Evolutionary conservation across 2,888 invertebrate genomes (phyloP), one percentile per base, ranked within the genome.

Genomic region (Aricia artaxerxes): DNA sequence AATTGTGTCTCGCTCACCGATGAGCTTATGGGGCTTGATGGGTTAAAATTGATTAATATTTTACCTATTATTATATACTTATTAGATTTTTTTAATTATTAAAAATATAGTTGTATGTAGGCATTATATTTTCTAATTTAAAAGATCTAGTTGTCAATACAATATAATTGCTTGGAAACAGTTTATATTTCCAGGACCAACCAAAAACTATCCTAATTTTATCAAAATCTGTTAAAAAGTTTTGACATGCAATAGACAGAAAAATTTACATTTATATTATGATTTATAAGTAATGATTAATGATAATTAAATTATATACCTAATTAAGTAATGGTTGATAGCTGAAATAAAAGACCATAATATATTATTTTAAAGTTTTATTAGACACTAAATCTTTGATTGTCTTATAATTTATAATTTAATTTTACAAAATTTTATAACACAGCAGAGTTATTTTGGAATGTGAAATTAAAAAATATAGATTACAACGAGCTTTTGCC

Each of bases 301-400:
- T 35, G 35, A 35, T 35, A 35, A 35, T 35, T 35, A 35, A 35
- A 35, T 35, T 35, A 35, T 35, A 2, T 35, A 60, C 5, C 5
- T n/a, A n/a, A 60, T n/a, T 16, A 60, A 16, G n/a, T 60, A 60
- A 60, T 61, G 2, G 1, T 61, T 61, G 6, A 61, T 24, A 61
- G 7, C 61, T 61, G 7, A 7, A 64, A 31, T 11, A 35, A 64
- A 35, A 35, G 4, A 11, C 31, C 31, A 31, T 11, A 16, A 69
- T 35, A 35, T 31, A 35, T 38, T 38, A 57, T 16, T 69, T 69
- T 13, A 9, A 69, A 69, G 4, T 13, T 69, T 69, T 69, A 69
- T 35, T 69, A 69, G 69, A 76, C 75, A 75, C 76, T 76, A 53
- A 76, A 76, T 76, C 57, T 76, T 76, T 76, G 76, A 76, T 57